Evolutionary conservation across 2,797 vertebrate genomes (phyloP).

Genomic region (Sus cebifrons): DNA sequence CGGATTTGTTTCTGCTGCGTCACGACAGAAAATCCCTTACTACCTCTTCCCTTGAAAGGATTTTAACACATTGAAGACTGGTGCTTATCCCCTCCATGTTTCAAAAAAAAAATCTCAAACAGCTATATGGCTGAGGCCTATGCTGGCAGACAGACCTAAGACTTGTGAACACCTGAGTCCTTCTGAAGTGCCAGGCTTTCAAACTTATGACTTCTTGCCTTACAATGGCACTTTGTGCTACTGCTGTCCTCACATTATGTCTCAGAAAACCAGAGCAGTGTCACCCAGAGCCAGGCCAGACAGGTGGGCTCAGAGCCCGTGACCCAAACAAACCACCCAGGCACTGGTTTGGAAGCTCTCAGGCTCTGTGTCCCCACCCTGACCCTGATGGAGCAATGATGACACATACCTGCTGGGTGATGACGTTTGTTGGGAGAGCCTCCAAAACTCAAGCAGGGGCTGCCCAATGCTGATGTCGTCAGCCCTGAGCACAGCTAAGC

Average conservation of each 20-base stretch:
- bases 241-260: not conserved
- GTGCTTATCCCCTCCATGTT: not conserved
- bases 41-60: not conserved
- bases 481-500: too few relatives aligned
- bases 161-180: not conserved
- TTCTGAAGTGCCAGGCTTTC: not conserved
- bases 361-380: not conserved
- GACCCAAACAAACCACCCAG: too few relatives aligned
- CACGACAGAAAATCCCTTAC: not conserved
- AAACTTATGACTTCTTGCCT: not conserved
- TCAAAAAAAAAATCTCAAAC: not conserved
- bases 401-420: not conserved
- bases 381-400: not conserved
- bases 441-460: not conserved
- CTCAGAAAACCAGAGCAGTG: not conserved
- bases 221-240: not conserved
- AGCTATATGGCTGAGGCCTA: not conserved
- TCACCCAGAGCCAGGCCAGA: not conserved
- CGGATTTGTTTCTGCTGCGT: too few relatives aligned
- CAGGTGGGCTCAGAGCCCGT: not conserved
- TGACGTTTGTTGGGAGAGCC: not conserved
- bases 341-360: not conserved
- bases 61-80: not conserved
- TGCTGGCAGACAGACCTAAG: not conserved
- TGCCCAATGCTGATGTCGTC: rapidly evolving